Evolutionary conservation across 2,797 vertebrate species (phyloP), one percentile per base, ranked within the genome.

Genomic region (Coluber constrictor): DNA sequence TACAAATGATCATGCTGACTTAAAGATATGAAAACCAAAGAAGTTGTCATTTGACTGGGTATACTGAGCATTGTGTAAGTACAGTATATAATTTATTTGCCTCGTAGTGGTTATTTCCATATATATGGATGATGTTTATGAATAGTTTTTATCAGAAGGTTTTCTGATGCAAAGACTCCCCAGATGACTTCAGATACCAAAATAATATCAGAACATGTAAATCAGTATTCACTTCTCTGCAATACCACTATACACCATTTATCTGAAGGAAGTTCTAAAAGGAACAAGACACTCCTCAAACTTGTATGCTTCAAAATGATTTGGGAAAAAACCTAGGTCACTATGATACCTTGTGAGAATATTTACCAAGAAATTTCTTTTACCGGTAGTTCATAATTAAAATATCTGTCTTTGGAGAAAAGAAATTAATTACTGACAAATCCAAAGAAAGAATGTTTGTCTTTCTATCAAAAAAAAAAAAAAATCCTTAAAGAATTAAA

Each of bases 1-100:
- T 87, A n/a, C 0, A 7, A 96, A 90, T 37, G 91, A 91, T 60
- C 2, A 3, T 90, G 93, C 55, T 92, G 89, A 91, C 89, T 66
- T 94, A 57, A 87, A 47, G 13, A 94, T 70, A 93, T 93, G 25
- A 87, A 94, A 90, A 25, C 43, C 90, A 91, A 94, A 87, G 0
- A 27, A 90, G 18, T 51, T 37, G 86, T 51, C 70, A 74, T 79
- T 94, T 63, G 88, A 2, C 88, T 79, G 86, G 15, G 55, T 90
- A 56, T 74, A 93, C 92, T 96, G 93, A 96, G 43, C 83, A 93
- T 93, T 92, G 93, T 90, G 97, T 97, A 94, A 97, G 97, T 97
- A 3, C 59, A 97, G 97, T 97, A 3, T 61, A 55, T 55, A 29
- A 27, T 7, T 29, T 89, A 0, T 92, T 95, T 92, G 23, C 3